Evolutionary conservation across 2,888 invertebrate genomes (phyloP).

Genomic region (Lissonota sp.): DNA sequence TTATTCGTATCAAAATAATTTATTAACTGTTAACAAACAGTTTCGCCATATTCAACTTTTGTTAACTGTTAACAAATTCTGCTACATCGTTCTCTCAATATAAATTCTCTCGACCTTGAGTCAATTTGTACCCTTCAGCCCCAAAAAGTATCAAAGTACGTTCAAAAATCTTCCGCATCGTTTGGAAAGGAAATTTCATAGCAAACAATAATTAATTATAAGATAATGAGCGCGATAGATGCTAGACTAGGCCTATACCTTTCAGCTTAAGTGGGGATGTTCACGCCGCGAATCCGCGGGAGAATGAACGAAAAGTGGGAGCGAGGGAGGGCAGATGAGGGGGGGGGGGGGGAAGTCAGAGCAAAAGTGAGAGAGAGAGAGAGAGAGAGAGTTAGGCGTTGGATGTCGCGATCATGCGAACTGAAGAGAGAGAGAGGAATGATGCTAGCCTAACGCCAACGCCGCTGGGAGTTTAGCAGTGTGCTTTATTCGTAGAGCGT

Average conservation of each 20-base stretch:
- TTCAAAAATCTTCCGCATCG: too few species aligned
- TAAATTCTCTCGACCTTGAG: too few species aligned
- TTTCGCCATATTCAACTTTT: too few species aligned
- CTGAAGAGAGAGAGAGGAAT: slow-evolving; percentile 44
- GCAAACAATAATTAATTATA: slow-evolving; percentile 6
- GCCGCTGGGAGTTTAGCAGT: not conserved
- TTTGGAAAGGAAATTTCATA: not conserved
- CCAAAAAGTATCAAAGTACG: too few species aligned
- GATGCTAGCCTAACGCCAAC: slow-evolving; percentile 32
- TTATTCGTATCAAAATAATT: too few species aligned
- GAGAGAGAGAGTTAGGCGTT: slow-evolving; percentile 47
- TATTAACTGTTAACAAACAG: too few species aligned
- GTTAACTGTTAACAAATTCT: too few species aligned
- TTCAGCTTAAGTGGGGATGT: not conserved
- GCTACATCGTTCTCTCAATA: too few species aligned
- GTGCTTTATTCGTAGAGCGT: not conserved
- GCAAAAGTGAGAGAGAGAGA: slow-evolving; percentile 19
- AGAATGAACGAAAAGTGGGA: slow-evolving; percentile 32
- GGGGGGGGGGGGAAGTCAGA: slow-evolving; percentile 29
- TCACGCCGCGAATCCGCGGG: slow-evolving; percentile 11
- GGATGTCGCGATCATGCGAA: slow-evolving; percentile 31
- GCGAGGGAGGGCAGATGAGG: slow-evolving; percentile 25
- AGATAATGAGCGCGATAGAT: slow-evolving; percentile 12
- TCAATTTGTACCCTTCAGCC: too few species aligned
- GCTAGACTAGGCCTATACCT: not conserved